phyloP scores from a whole-genome alignment of 2,888 invertebrate species.

The Calephelis perditalis region DNA sequence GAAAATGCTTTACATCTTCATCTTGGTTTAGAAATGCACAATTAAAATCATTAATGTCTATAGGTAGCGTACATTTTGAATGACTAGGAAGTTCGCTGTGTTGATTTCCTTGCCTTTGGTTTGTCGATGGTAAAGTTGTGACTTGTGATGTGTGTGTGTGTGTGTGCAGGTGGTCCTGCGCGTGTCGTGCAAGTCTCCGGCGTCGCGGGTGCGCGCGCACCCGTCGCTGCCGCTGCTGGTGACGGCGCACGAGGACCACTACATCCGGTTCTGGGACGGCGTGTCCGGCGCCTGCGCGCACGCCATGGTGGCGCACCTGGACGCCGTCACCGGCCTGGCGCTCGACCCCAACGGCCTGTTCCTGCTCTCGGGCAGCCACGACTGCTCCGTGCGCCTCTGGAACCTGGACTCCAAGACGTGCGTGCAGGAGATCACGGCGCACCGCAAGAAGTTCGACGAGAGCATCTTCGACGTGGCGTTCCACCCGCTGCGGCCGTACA shows the following conservation, averaged over 20 bases:
- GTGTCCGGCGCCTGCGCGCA: conserved; percentile 95
- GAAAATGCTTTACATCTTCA: no score
- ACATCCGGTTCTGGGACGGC: conserved; percentile 99
- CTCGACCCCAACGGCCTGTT: conserved; percentile 99
- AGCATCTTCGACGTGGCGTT: conserved; percentile 99
- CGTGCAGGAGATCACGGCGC: conserved; percentile 99
- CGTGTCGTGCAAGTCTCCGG: conserved; percentile 81
- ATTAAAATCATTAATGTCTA: no score
- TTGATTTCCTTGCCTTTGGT: not conserved
- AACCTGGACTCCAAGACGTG: conserved; percentile 99
- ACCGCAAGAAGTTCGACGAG: conserved; percentile 99
- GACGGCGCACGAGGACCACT: conserved; percentile 98
- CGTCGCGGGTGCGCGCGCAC: conserved; percentile 93
- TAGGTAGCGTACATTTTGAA: no score
- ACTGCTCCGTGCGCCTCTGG: conserved; percentile 99
- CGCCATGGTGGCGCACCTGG: conserved; percentile 99
- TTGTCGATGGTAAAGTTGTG: not conserved
- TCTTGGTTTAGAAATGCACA: no score
- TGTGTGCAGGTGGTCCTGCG: conserved; percentile 75
- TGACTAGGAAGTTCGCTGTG: no score
- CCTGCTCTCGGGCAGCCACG: conserved; percentile 98
- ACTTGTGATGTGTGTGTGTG: not conserved
- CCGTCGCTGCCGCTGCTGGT: conserved; percentile 97
- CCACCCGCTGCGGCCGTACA: conserved; percentile 98
- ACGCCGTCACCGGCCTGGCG: conserved; percentile 98